These are phyloP conservation scores for Frankliniella intonsa DNA, from an alignment of 2,888 invertebrate genomes.

Conservation along the genomic window DNA sequence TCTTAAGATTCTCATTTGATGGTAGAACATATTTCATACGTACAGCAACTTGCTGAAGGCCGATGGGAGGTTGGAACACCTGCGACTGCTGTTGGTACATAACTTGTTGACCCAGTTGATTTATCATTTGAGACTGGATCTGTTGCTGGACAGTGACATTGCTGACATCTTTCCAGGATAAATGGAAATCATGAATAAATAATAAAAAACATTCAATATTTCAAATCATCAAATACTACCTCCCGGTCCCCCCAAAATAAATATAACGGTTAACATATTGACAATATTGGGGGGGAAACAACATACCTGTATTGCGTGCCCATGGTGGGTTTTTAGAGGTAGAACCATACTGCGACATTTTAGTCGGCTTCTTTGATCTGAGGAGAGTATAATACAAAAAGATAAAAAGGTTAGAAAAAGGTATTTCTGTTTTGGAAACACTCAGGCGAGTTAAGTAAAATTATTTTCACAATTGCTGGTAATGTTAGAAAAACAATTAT, in stretches of 20 bases:
- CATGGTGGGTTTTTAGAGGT: conserved; percentile 72
- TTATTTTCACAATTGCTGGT: too few relatives aligned
- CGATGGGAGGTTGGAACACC: neutral
- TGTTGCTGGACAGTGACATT: conserved; percentile 22
- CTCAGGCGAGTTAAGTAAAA: too few relatives aligned
- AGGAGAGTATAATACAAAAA: neutral
- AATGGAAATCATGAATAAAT: neutral
- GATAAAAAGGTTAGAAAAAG: neutral
- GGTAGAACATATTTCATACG: neutral
- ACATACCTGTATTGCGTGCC: conserved; percentile 52
- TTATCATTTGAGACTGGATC: conserved; percentile 3
- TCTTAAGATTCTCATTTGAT: neutral
- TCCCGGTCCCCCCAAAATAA: neutral
- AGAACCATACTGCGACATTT: conserved; percentile 39
- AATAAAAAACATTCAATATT: neutral
- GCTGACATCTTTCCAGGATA: neutral
- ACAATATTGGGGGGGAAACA: neutral
- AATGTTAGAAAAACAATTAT: too few relatives aligned
- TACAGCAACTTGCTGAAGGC: neutral
- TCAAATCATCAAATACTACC: neutral
- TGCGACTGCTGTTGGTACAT: conserved; percentile 3
- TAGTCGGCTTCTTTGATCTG: neutral
- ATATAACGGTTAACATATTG: neutral
- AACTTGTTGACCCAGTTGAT: neutral
- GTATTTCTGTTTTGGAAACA: too few relatives aligned